These are phyloP conservation scores for Fopius arisanus DNA, from an alignment of 1,140 invertebrate genomes.

Conservation along the genomic window DNA sequence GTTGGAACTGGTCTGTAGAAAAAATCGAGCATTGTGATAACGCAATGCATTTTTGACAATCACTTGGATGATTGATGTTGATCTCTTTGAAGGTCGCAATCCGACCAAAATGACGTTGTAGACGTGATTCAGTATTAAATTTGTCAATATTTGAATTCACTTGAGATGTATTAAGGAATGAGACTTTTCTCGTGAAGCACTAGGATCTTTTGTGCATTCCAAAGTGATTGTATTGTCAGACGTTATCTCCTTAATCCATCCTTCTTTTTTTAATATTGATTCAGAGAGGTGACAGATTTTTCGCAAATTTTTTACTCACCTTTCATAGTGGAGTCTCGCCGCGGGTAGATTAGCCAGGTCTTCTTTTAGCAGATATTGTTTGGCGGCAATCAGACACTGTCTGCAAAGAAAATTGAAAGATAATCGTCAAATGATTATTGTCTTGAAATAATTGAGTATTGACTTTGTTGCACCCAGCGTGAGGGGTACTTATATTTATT, in stretches of 20 bases:
- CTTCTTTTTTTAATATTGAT: neutral
- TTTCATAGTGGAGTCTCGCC: constrained; percentile 60
- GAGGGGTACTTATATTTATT: too few relatives aligned
- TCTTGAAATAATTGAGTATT: too few relatives aligned
- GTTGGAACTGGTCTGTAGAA: too few relatives aligned
- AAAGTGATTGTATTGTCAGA: neutral
- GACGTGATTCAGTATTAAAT: neutral
- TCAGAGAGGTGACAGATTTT: neutral
- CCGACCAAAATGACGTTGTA: neutral
- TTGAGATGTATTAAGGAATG: neutral
- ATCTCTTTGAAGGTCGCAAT: neutral
- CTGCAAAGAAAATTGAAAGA: constrained; percentile 39
- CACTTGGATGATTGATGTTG: neutral
- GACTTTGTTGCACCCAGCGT: too few relatives aligned
- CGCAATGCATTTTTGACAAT: neutral
- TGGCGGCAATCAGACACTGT: constrained; percentile 66
- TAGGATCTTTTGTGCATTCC: neutral
- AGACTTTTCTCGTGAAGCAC: neutral
- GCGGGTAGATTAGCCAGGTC: constrained; percentile 61
- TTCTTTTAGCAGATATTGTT: constrained; percentile 69
- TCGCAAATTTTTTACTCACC: constrained; percentile 51
- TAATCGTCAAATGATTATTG: neutral
- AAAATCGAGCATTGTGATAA: neutral
- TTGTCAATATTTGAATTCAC: neutral
- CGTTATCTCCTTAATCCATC: neutral